Percentiles rank a stretch among this genome's conserved stretches.
Evolutionary conservation across 2,797 vertebrate species (phyloP).

Genomic region (Yasuhikotakia modesta): DNA sequence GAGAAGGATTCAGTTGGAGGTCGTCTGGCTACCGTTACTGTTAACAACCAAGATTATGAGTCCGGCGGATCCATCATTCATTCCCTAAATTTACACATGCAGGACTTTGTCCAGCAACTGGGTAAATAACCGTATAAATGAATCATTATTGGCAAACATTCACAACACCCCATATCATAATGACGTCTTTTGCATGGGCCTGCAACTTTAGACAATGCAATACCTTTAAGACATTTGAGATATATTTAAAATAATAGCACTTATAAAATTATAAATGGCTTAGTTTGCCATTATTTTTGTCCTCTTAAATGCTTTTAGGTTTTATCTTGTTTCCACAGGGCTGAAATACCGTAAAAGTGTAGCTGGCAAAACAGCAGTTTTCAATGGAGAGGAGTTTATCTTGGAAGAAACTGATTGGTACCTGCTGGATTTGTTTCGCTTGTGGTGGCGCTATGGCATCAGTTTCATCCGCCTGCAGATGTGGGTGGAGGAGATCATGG

Average conservation of each 20-base stretch:
- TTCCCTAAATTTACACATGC: conserved; percentile 95
- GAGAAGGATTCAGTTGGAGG: conserved; percentile 89
- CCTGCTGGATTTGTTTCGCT: conserved; percentile 91
- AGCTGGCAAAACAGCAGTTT: conserved; percentile 91
- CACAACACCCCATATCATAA: no score
- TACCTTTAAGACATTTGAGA: no score
- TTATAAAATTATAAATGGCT: no score
- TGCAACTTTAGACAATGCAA: no score
- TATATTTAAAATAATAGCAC: no score
- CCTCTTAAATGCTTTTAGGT: no score
- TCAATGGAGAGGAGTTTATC: conserved; percentile 88
- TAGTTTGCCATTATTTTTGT: no score
- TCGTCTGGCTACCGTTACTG: conserved; percentile 88
- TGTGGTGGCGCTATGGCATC: conserved; percentile 99
- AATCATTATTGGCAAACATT: no score
- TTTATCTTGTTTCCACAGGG: conserved; percentile 70
- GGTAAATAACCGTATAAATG: conserved; percentile 69
- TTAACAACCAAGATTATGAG: conserved; percentile 93
- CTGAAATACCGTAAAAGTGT: conserved; percentile 90
- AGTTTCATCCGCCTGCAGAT: conserved; percentile 98
- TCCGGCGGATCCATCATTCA: conserved; percentile 92
- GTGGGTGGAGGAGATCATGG: conserved; percentile 99
- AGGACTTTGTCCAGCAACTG: conserved; percentile 93
- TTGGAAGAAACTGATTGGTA: conserved; percentile 99
- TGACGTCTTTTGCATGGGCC: no score